phyloP scores from a whole-genome alignment of 2,113 vertebrate genomes.

The Ailuropoda melanoleuca region DNA sequence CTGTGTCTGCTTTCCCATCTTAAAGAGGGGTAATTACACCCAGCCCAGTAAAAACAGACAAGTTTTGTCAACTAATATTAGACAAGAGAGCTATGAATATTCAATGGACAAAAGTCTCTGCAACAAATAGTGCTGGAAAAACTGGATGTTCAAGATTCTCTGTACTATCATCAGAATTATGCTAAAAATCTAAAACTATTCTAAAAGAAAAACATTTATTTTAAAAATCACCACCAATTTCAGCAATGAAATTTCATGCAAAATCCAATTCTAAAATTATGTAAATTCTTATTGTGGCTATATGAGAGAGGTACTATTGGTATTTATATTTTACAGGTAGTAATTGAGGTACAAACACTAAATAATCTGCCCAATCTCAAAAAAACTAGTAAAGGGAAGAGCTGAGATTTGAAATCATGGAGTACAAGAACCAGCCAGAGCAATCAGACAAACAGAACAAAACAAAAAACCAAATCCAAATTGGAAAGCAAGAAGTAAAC shows the following conservation, averaged over 20 bases:
- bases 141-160: not conserved
- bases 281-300: not conserved
- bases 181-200: not conserved
- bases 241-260: not conserved
- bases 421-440: not conserved
- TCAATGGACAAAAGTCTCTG: not conserved
- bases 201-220: not conserved
- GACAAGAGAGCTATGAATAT: not conserved
- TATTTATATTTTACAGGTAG: not conserved
- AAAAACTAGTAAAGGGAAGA: not conserved
- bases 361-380: not conserved
- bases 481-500: not conserved
- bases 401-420: not conserved
- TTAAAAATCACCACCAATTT: not conserved
- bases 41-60: not conserved
- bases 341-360: not conserved
- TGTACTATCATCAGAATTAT: not conserved
- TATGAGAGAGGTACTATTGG: not conserved
- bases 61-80: not conserved
- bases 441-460: not conserved
- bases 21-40: not conserved
- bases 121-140: not conserved
- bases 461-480: too few species aligned
- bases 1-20: not conserved
- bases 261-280: not conserved